A percentile compares a stretch with the other conserved stretches of the same genome.
These are phyloP conservation scores for Antennarius maculatus DNA, from an alignment of 2,797 vertebrate species.

Conservation along the genomic window DNA sequence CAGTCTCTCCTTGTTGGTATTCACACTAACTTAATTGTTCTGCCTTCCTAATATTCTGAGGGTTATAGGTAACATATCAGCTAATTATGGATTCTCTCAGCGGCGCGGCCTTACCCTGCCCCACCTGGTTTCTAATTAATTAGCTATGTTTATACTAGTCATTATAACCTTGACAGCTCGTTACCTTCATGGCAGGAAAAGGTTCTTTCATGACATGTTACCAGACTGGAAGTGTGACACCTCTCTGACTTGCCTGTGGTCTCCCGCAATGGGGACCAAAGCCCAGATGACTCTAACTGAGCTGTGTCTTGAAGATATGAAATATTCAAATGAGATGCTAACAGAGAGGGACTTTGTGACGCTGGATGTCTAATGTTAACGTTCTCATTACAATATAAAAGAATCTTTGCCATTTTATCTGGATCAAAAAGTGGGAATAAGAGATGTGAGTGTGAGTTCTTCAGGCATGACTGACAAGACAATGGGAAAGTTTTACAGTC, in stretches of 20 bases:
- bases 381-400: conserved; percentile 88
- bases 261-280: conserved; percentile 81
- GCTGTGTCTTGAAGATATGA: conserved; percentile 85
- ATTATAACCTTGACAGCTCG: conserved; percentile 80
- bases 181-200: conserved; percentile 75
- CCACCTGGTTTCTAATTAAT: conserved; percentile 80
- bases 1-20: conserved; percentile 66
- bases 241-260: conserved; percentile 78
- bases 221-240: conserved; percentile 75
- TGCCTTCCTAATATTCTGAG: conserved; percentile 50
- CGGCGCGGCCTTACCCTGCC: conserved; percentile 53
- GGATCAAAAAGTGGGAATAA: conserved; percentile 77
- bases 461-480: conserved; percentile 81
- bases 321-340: conserved; percentile 86
- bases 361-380: conserved; percentile 85
- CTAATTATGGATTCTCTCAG: conserved; percentile 69
- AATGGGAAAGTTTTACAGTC: conserved; percentile 78
- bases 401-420: conserved; percentile 74
- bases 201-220: conserved; percentile 82
- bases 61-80: conserved; percentile 52
- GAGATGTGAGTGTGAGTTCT: conserved; percentile 71
- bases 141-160: conserved; percentile 77
- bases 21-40: conserved; percentile 64
- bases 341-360: conserved; percentile 80
- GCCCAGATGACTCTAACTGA: conserved; percentile 79